Base-by-base conservation (phyloP, 2,888 invertebrate genomes). In the Choristoneura rosaceana region DNA sequence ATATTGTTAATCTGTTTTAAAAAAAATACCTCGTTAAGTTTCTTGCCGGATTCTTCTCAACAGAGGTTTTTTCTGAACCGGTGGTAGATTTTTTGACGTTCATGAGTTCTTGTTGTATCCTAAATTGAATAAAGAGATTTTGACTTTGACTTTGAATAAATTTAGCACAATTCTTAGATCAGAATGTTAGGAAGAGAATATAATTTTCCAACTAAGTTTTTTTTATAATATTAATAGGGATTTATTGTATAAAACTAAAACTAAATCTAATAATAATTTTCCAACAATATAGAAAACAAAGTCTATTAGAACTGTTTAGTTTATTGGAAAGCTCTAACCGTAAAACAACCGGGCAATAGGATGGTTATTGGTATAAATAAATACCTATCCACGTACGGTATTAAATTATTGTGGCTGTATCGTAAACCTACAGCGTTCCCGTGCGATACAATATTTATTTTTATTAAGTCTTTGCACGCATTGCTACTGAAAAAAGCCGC, bases 371-470 rank as follows among this genome's bases (percentile, higher is more conserved):
- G 78, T 81, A 85, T 85, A 88, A 88, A 91, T 90, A 91, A 90
- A 90, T 90, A 89, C 83, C 88, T 90, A 90, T 88, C 85, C 87
- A 78, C 80, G 81, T 76, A 76, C 74, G 82, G 85, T 87, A 90
- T 90, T 90, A 91, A 90, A 90, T 91, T 90, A 90, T 90, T 87
- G 87, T 80, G 84, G 86, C 82, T 79, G 87, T 90, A 90, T 90
- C 91, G 91, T 91, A 90, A 90, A 90, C 85, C 84, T 79, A 73
- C 84, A 82, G 82, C 83, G 87, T 82, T 83, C 81, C 77, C 78
- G 83, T 84, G 78, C 81, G 80, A 88, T 89, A 87, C 87, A 87
- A 88, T 90, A 90, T 91, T 91, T 91, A 91, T 91, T 90, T 91
- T 90, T 91, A 90, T 89, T 87, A 85, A 87, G 82, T 84, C 78